A percentile compares a stretch with the other conserved stretches of the same genome.
Conservation (phyloP, 2,113 vertebrate genomes). For the Takifugu bimaculatus region DNA sequence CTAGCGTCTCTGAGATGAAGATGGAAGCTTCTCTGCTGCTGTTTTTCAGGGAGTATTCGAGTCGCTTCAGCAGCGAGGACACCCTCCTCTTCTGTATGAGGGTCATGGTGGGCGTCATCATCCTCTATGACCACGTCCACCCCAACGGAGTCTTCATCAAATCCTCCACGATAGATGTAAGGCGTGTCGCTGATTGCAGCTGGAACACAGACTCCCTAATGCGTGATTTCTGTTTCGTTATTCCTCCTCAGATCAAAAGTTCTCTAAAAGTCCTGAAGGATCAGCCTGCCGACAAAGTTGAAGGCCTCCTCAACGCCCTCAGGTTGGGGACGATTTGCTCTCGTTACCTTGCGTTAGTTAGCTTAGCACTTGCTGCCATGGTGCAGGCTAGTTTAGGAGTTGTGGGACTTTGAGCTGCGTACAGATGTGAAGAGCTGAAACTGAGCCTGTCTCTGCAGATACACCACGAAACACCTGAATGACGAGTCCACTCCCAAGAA, state of each 20-base stretch:
- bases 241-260: slow-evolving; percentile 90
- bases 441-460: slow-evolving; percentile 69
- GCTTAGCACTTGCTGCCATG: no score
- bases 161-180: slow-evolving; percentile 97
- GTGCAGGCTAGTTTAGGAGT: no score
- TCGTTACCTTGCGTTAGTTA: neutral
- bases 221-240: neutral
- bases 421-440: no score
- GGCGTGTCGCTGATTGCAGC: slow-evolving; percentile 23
- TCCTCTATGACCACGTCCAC: slow-evolving; percentile 96
- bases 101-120: slow-evolving; percentile 98
- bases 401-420: no score
- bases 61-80: slow-evolving; percentile 93
- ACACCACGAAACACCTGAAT: slow-evolving; percentile 99
- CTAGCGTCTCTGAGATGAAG: neutral
- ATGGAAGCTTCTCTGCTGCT: neutral
- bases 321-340: slow-evolving; percentile 78
- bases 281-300: slow-evolving; percentile 95
- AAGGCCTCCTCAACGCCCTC: slow-evolving; percentile 96
- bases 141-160: slow-evolving; percentile 97
- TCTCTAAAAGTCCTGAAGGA: slow-evolving; percentile 99
- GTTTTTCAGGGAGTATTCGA: slow-evolving; percentile 85
- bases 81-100: slow-evolving; percentile 96
- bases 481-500: slow-evolving; percentile 98
- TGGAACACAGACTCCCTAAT: no score